These are phyloP conservation scores for Orchestes rusci DNA, from an alignment of 2,888 invertebrate genomes.

Conservation along the genomic window DNA sequence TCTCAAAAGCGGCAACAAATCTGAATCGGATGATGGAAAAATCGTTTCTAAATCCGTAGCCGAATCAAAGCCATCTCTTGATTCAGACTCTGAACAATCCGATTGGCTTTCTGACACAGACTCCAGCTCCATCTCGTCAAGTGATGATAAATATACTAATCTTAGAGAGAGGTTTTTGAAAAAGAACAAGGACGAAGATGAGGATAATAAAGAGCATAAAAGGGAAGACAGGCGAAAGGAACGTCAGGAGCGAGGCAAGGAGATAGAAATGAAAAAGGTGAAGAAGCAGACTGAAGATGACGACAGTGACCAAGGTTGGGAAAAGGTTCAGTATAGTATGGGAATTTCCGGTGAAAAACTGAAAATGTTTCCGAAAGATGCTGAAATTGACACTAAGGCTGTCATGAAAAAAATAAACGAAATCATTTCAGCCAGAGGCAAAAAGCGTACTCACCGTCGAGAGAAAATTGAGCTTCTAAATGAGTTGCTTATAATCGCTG, in stretches of 20 bases:
- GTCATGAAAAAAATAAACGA: slow-evolving; percentile 92
- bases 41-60: no score
- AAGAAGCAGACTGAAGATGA: slow-evolving; percentile 40
- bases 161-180: slow-evolving; percentile 46
- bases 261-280: slow-evolving; percentile 46
- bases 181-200: slow-evolving; percentile 49
- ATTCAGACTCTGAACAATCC: no score
- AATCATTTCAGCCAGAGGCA: slow-evolving; percentile 89
- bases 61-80: no score
- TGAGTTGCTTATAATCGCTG: slow-evolving; percentile 80
- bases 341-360: slow-evolving; percentile 79
- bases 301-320: slow-evolving; percentile 71
- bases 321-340: slow-evolving; percentile 82
- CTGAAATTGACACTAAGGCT: slow-evolving; percentile 89
- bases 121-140: no score
- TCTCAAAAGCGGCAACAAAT: no score
- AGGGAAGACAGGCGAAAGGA: slow-evolving; percentile 43
- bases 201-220: slow-evolving; percentile 46
- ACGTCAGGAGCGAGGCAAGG: no score
- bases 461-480: slow-evolving; percentile 91
- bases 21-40: no score
- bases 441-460: slow-evolving; percentile 91
- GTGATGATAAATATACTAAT: no score
- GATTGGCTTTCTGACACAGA: no score
- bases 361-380: slow-evolving; percentile 98